phyloP scores from a whole-genome alignment of 2,888 invertebrate genomes.

The Tanaodytes sp. region DNA sequence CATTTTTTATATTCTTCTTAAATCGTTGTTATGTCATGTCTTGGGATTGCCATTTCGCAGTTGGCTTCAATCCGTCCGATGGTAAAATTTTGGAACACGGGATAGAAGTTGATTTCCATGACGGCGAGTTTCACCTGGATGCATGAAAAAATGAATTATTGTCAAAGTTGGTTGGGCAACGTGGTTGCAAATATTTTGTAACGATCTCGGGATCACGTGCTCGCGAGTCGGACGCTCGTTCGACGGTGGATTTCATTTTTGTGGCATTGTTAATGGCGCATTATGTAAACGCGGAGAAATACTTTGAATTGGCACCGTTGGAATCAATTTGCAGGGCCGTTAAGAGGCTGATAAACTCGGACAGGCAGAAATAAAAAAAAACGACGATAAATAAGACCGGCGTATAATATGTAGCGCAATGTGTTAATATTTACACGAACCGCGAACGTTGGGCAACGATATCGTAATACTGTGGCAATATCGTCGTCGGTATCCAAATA shows the following conservation, averaged over 20 bases:
- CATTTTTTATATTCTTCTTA: no score
- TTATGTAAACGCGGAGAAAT: slow-evolving; percentile 23
- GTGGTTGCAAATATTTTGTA: slow-evolving; percentile 8
- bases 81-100: no score
- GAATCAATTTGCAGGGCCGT: slow-evolving; percentile 16
- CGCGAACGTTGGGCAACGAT: slow-evolving; percentile 16
- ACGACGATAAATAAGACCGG: slow-evolving; percentile 13
- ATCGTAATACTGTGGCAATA: slow-evolving; percentile 2
- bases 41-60: no score
- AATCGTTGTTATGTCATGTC: no score
- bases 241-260: slow-evolving; percentile 18
- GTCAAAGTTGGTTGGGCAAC: slow-evolving; percentile 13
- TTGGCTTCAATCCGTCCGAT: no score
- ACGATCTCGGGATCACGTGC: slow-evolving; percentile 17
- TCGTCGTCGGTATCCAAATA: no score
- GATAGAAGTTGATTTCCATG: no score
- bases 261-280: slow-evolving; percentile 23
- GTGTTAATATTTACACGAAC: slow-evolving; percentile 19
- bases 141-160: no score
- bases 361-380: slow-evolving; percentile 17
- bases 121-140: no score
- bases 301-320: slow-evolving; percentile 3
- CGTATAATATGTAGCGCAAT: slow-evolving; percentile 9
- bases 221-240: slow-evolving; percentile 7
- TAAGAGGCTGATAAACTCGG: slow-evolving; percentile 14